Evolutionary conservation across 2,888 invertebrate species (phyloP), one percentile per base, ranked within the genome.

Genomic region (Drosophila affinis): DNA sequence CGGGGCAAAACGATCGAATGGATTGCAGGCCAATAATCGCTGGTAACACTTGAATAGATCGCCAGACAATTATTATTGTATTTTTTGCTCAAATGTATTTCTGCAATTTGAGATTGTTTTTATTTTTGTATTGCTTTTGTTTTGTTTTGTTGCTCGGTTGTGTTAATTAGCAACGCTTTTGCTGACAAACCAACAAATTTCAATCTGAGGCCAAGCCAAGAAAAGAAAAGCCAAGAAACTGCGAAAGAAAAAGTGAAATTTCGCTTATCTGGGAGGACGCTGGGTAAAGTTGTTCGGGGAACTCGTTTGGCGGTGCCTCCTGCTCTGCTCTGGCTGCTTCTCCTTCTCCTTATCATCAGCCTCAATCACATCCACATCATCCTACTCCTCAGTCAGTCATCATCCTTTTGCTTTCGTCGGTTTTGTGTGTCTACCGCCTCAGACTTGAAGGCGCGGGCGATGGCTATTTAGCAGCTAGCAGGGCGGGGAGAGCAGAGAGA

Each of bases 341-440:
- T 5, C 34, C 34, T 12, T 9, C 12, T 39, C 39, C 34, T 39
- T 0, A 6, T n/a, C 39, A 14, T 14, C 39, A 27, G 32, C 27
- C 27, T 32, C 32, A 12, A 17, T 12, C 14, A 14, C 14, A 39
- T 12, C 34, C 34, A 14, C 34, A 34, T 14, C 14, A 34, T 14
- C 14, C 34, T 34, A 14, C 34, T 2, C 14, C n/a, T n/a, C 39
- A 27, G 44, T n/a, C 39, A 27, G 44, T 53, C 32, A 49, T 61
- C 75, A 78, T 83, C 87, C 87, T 84, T 87, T 87, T 84, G 83
- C 87, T 87, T 83, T 84, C 85, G 68, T 78, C 78, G n/a, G 39
- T 27, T 39, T 39, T 7, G 39, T n/a, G 14, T 39, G 39, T n/a
- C 7, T 14, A 39, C 17, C 51, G 49, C n/a, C 44, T 34, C 62